Evolutionary conservation across 2,113 vertebrate genomes (phyloP).

Genomic region (Ornithorhynchus anatinus): DNA sequence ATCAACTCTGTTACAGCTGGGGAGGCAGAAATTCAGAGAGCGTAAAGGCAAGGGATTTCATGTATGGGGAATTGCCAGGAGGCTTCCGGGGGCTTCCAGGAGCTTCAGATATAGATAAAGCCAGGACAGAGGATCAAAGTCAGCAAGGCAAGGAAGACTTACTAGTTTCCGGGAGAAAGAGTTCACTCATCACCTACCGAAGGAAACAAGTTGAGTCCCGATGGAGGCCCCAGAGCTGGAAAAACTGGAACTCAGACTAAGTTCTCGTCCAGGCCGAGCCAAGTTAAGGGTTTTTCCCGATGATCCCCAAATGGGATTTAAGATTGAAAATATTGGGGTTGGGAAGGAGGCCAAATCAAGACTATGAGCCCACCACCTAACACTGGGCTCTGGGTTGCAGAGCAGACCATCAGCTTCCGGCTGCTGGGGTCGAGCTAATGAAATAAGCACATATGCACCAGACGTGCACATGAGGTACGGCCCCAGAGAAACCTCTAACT

Average conservation of each 20-base stretch:
- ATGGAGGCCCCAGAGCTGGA: background rate
- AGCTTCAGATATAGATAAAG: too few relatives aligned
- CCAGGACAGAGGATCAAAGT: too few relatives aligned
- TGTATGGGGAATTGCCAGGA: too few relatives aligned
- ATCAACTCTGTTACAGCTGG: too few relatives aligned
- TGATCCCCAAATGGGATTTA: background rate
- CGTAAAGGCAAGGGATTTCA: too few relatives aligned
- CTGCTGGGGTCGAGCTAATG: background rate
- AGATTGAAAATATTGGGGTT: background rate
- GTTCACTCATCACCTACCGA: too few relatives aligned
- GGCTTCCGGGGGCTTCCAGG: too few relatives aligned
- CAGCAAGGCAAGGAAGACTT: too few relatives aligned
- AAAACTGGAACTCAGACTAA: background rate
- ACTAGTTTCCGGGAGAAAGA: too few relatives aligned
- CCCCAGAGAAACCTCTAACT: slow-evolving; percentile 1
- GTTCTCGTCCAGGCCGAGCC: background rate
- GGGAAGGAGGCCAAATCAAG: background rate
- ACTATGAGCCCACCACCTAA: too few relatives aligned
- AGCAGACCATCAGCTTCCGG: background rate
- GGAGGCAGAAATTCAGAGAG: too few relatives aligned
- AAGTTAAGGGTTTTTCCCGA: background rate
- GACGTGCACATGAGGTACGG: background rate
- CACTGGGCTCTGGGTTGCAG: background rate
- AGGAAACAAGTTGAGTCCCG: background rate
- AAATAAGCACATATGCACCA: slow-evolving; percentile 8